phyloP scores from a whole-genome alignment of 35 echinoderm and acorn worm species.

The Lytechinus pictus region DNA sequence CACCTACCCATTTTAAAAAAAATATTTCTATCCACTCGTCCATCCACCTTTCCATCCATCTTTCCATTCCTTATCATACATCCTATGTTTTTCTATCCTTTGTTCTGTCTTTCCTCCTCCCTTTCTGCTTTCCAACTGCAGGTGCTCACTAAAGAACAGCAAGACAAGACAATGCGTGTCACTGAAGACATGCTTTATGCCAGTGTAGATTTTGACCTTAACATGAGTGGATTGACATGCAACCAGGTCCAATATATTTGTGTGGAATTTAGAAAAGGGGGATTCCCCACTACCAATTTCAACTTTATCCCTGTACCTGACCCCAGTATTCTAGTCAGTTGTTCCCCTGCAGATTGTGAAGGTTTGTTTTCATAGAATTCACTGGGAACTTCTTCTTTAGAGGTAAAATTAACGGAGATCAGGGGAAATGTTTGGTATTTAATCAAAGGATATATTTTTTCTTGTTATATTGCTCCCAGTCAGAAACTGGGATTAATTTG shows the following conservation, averaged over 20 bases:
- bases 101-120: not conserved
- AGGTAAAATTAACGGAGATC: too few relatives aligned
- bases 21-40: too few relatives aligned
- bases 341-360: slow-evolving; percentile 61
- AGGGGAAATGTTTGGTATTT: not conserved
- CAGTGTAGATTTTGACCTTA: slow-evolving; percentile 63
- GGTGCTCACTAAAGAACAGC: slow-evolving; percentile 64
- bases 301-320: slow-evolving; percentile 56
- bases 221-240: slow-evolving; percentile 74
- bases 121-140: slow-evolving; percentile 51
- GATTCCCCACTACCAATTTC: slow-evolving; percentile 63
- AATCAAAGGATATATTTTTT: not conserved
- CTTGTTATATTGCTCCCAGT: too few relatives aligned
- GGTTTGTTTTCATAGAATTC: slow-evolving; percentile 33
- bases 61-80: not conserved
- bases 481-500: too few relatives aligned
- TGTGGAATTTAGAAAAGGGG: slow-evolving; percentile 71
- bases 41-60: not conserved
- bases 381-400: not conserved
- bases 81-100: too few relatives aligned
- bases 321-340: slow-evolving; percentile 59
- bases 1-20: too few relatives aligned
- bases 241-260: slow-evolving; percentile 76
- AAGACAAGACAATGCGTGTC: slow-evolving; percentile 53
- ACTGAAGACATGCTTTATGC: slow-evolving; percentile 75